Evolutionary conservation across 2,797 vertebrate species (phyloP).

Genomic region (Leptatherina wallacei): DNA sequence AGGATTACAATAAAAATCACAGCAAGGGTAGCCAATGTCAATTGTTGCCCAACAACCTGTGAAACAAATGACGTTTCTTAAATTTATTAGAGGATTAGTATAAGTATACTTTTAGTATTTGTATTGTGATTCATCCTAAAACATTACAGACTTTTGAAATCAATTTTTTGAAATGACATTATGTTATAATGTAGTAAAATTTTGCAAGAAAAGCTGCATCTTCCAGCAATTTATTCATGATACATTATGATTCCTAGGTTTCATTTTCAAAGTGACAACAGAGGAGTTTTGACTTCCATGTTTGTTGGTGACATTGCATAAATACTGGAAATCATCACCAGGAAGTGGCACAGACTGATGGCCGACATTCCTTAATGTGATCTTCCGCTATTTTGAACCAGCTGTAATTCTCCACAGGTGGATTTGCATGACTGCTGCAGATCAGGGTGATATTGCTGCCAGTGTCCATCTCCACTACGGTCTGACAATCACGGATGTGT

Average conservation of each 20-base stretch:
- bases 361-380: neutral
- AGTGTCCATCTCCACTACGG: neutral
- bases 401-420: conserved; percentile 47
- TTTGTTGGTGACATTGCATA: conserved; percentile 46
- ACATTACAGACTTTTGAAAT: too few species aligned
- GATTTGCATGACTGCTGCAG: conserved; percentile 59
- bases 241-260: neutral
- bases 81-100: neutral
- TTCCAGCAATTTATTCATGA: neutral
- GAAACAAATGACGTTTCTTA: conserved; percentile 3
- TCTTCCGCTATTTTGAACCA: conserved; percentile 46
- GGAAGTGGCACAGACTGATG: neutral
- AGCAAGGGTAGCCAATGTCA: conserved; percentile 9
- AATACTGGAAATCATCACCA: conserved; percentile 18
- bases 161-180: too few species aligned
- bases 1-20: conserved; percentile 17
- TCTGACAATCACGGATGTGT: conserved; percentile 38
- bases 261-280: conserved; percentile 19
- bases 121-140: neutral
- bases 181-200: neutral
- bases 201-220: neutral
- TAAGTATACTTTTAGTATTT: neutral
- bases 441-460: conserved; percentile 27
- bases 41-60: conserved; percentile 13
- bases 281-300: conserved; percentile 56